Base-by-base conservation (phyloP, 1,140 invertebrate species). In the Drosophila arawakana region DNA sequence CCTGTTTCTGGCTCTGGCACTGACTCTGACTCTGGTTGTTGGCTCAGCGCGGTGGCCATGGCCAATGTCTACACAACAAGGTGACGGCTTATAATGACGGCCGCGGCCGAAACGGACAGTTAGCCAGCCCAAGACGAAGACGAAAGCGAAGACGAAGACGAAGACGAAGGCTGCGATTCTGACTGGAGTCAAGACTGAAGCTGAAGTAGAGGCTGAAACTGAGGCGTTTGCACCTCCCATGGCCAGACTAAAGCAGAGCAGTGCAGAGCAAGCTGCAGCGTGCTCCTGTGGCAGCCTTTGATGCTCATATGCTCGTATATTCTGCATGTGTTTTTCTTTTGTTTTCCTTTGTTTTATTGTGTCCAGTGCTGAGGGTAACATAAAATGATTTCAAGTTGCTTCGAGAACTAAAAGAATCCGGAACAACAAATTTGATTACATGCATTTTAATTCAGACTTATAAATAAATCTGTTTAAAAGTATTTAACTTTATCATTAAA, bases 71-170 rank as follows among this genome's bases (percentile, higher is more conserved):
- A 88, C 83, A 89, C 78, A 84, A 89, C 80, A 89, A 88, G 80
- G 84, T 89, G 84, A 89, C 84, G 85, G 84, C 84, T 89, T 79
- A 89, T 89, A 88, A 89, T 84, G 84, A 89, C 83, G 83, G 80
- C 69, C 70, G 34, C 58, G 15, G 66, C 50, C 71, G 47, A 65
- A 55, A 37, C 72, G 67, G 72, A 70, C 72, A 74, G 41, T 58
- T 54, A 57, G 72, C 43, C 25, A n/a, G 66, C 62, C 54, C 52
- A 59, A 73, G n/a, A 44, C 55, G 43, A 6, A 2, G 43, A 37
- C 60, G 58, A 18, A 44, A 47, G 60, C 61, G 59, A 71, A 67
- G 80, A 13, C 46, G 37, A 9, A 67, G 80, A 13, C 46, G 37
- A 9, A 15, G 30, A 10, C 50, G n/a, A 15, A 50, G 35, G n/a